phyloP scores from a whole-genome alignment of 1,140 invertebrate genomes.

The Pachyrhynchus sulphureomaculatus region DNA sequence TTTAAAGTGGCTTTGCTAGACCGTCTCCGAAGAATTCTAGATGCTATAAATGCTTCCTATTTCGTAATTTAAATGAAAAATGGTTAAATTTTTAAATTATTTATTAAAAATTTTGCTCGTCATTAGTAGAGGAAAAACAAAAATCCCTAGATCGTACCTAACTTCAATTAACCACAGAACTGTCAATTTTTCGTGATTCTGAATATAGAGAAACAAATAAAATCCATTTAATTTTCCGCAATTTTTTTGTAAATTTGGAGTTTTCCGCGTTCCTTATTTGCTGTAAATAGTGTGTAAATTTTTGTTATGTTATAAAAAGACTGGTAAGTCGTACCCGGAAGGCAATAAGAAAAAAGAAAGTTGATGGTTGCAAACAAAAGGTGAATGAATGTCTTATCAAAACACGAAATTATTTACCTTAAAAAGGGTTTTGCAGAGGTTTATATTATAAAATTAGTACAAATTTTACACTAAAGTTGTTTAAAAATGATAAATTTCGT shows the following conservation, averaged over 20 bases:
- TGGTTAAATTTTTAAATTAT: no score
- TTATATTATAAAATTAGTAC: background rate
- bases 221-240: constrained; percentile 18
- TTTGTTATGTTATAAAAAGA: constrained; percentile 44
- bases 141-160: constrained; percentile 8
- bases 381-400: constrained; percentile 39
- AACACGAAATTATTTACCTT: constrained; percentile 22
- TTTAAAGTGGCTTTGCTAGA: no score
- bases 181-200: constrained; percentile 28
- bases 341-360: constrained; percentile 18
- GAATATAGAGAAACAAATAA: constrained; percentile 31
- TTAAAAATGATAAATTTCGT: constrained; percentile 5
- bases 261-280: constrained; percentile 29
- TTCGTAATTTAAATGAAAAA: no score
- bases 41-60: no score
- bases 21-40: no score
- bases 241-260: constrained; percentile 41
- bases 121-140: constrained; percentile 1
- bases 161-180: constrained; percentile 14
- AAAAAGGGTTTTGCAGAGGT: background rate
- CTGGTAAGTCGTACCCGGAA: constrained; percentile 31
- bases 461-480: background rate
- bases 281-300: constrained; percentile 38
- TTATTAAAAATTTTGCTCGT: no score
- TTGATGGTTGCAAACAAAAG: constrained; percentile 40